Evolutionary conservation across 2,113 vertebrate species (phyloP).

Genomic region (Coryphaenoides rupestris): DNA sequence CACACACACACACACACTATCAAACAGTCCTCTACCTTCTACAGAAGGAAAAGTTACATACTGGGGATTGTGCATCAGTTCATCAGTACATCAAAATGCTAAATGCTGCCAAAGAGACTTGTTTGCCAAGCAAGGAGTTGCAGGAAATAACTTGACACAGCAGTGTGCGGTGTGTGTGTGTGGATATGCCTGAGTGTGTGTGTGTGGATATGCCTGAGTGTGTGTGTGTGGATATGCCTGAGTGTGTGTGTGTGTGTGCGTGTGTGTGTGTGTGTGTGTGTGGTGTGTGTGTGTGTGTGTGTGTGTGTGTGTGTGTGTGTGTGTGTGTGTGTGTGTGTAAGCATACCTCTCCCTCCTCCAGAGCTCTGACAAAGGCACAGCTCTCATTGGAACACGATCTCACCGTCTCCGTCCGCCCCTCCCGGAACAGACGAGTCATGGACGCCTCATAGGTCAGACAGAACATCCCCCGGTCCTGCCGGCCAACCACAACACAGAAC

Average conservation of each 20-base stretch:
- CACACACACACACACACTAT: too few relatives aligned
- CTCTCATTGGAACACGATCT: conserved; percentile 80
- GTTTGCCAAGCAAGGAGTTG: too few relatives aligned
- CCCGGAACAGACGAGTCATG: conserved; percentile 85
- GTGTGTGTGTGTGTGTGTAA: conserved; percentile 40
- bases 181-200: too few relatives aligned
- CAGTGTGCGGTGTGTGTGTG: too few relatives aligned
- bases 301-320: conserved; percentile 63
- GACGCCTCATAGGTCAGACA: conserved; percentile 84
- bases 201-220: neutral
- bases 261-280: conserved; percentile 24
- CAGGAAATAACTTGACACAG: neutral
- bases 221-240: neutral
- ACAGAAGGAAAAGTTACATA: too few relatives aligned
- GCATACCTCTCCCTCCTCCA: conserved; percentile 71
- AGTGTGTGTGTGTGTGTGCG: neutral
- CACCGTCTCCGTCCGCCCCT: conserved; percentile 86
- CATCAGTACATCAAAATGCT: neutral
- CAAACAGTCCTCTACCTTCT: too few relatives aligned
- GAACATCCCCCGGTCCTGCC: conserved; percentile 77
- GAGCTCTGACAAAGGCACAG: conserved; percentile 74
- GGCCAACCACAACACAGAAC: conserved; percentile 9
- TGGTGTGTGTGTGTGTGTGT: conserved; percentile 3
- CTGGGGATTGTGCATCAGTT: too few relatives aligned
- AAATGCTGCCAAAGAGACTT: too few relatives aligned